Evolutionary conservation across 2,113 vertebrate species (phyloP).

Genomic region (Sisor rabdophorus): DNA sequence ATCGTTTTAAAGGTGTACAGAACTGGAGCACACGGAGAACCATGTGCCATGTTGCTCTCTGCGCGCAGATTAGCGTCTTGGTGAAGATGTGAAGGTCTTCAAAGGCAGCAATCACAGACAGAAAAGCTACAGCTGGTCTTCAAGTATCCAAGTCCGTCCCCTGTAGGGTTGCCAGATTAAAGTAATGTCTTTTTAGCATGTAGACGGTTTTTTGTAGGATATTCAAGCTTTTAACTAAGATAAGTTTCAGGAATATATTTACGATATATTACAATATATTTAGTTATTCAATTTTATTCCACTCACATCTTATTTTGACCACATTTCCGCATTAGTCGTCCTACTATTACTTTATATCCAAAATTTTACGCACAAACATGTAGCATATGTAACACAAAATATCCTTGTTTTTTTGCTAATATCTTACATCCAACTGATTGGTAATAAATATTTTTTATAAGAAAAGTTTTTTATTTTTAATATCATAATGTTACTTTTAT

Average conservation of each 20-base stretch:
- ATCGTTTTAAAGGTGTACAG: conserved; percentile 44
- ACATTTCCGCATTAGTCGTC: too few species aligned
- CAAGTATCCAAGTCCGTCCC: conserved; percentile 45
- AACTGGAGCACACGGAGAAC: conserved; percentile 46
- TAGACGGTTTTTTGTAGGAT: not conserved
- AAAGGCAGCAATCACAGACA: conserved; percentile 57
- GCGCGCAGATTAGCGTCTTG: conserved; percentile 73
- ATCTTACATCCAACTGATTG: too few species aligned
- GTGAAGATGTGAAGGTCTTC: conserved; percentile 58
- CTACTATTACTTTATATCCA: too few species aligned
- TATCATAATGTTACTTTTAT: too few species aligned
- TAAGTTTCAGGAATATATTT: not conserved
- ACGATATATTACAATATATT: too few species aligned
- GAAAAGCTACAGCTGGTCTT: conserved; percentile 72
- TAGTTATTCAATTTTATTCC: not conserved
- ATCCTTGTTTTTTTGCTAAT: too few species aligned
- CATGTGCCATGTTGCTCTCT: conserved; percentile 44
- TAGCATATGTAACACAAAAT: too few species aligned
- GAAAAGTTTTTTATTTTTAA: too few species aligned
- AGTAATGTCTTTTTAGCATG: not conserved
- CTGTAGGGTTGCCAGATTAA: conserved; percentile 46
- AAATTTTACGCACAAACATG: too few species aligned
- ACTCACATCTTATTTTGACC: not conserved
- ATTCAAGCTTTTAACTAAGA: not conserved
- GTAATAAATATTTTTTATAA: too few species aligned